Percentiles rank a stretch among this genome's conserved stretches.
phyloP scores from a whole-genome alignment of 2,888 invertebrate species.

The Apamea monoglypha region DNA sequence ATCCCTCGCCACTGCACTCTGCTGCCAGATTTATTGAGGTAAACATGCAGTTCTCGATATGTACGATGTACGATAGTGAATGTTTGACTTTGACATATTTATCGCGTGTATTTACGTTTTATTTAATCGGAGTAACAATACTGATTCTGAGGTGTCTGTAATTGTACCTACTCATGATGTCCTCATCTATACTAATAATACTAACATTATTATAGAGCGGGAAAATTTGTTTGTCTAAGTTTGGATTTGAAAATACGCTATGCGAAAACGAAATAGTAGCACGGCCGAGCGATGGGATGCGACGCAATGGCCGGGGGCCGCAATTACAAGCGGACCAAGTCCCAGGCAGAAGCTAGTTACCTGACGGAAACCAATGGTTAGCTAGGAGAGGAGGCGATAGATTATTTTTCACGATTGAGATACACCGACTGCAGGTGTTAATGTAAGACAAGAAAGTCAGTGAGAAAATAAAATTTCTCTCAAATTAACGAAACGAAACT shows the following conservation, averaged over 20 bases:
- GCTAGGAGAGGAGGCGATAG: no score
- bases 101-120: conserved; percentile 1
- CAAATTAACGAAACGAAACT: background rate
- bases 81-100: conserved; percentile 10
- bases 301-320: no score
- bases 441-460: background rate
- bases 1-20: conserved; percentile 26
- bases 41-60: conserved; percentile 41
- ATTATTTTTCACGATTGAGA: background rate
- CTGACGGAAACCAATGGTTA: background rate
- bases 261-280: no score
- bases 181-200: no score
- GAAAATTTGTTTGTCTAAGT: no score
- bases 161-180: background rate
- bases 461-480: conserved; percentile 2
- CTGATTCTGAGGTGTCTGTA: background rate
- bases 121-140: background rate
- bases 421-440: no score
- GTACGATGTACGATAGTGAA: background rate
- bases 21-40: conserved; percentile 38
- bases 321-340: no score
- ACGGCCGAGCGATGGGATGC: no score
- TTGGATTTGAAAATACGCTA: no score
- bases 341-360: no score
- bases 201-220: no score